Evolutionary conservation across 2,888 invertebrate species (phyloP).

Genomic region (Hemaris fuciformis): DNA sequence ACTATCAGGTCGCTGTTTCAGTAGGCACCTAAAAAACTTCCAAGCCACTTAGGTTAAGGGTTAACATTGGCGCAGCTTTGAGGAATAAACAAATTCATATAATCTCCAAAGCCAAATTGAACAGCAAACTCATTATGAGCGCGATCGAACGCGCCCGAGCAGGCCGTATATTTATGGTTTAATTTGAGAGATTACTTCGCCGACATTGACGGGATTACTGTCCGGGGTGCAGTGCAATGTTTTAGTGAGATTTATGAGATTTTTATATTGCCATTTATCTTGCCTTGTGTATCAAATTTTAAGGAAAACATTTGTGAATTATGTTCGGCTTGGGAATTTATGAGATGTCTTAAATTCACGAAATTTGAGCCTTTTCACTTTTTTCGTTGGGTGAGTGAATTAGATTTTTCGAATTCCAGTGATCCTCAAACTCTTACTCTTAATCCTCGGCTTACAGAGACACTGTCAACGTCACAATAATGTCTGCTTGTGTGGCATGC

Average conservation of each 20-base stretch:
- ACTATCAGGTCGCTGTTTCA: too few relatives aligned
- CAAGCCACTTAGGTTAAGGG: background rate
- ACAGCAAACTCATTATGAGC: slow-evolving; percentile 9
- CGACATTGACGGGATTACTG: slow-evolving; percentile 8
- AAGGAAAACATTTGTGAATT: background rate
- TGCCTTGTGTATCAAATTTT: slow-evolving; percentile 6
- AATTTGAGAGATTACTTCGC: slow-evolving; percentile 9
- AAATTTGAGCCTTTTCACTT: too few relatives aligned
- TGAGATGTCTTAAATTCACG: background rate
- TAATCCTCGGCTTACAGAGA: too few relatives aligned
- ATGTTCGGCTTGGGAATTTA: background rate
- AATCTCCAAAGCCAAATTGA: slow-evolving; percentile 9
- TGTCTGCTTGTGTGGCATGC: too few relatives aligned
- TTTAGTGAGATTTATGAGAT: slow-evolving; percentile 7
- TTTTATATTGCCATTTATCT: slow-evolving; percentile 10
- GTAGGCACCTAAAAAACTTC: too few relatives aligned
- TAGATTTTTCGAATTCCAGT: too few relatives aligned
- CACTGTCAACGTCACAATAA: too few relatives aligned
- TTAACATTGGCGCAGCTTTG: too few relatives aligned
- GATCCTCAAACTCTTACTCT: too few relatives aligned
- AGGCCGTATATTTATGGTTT: slow-evolving; percentile 10
- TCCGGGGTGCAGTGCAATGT: slow-evolving; percentile 4
- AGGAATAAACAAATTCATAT: slow-evolving; percentile 7
- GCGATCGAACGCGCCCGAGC: background rate
- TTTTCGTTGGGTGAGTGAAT: too few relatives aligned